Conservation (phyloP, 2,888 invertebrate species). For the Amphipyra tragopoginis region DNA sequence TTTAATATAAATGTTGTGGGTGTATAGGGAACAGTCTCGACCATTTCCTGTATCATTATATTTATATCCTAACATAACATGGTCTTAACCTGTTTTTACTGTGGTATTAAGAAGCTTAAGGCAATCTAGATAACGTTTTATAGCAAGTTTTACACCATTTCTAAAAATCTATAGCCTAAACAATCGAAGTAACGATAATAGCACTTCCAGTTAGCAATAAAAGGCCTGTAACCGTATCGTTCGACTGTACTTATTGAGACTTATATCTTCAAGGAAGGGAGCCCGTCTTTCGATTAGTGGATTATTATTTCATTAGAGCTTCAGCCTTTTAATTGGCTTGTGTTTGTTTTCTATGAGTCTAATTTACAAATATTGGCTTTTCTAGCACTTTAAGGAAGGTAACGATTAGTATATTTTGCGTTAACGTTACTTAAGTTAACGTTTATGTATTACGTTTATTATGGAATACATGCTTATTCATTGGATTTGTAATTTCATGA, state of each 20-base stretch:
- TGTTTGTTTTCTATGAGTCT: slow-evolving; percentile 39
- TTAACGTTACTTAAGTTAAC: neutral
- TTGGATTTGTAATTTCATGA: neutral
- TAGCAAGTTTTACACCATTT: slow-evolving; percentile 20
- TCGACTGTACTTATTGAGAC: slow-evolving; percentile 59
- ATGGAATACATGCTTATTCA: slow-evolving; percentile 3
- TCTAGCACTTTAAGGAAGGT: slow-evolving; percentile 24
- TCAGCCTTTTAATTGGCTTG: slow-evolving; percentile 58
- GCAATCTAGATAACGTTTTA: slow-evolving; percentile 19
- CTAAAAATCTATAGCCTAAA: slow-evolving; percentile 17
- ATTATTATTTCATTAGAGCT: slow-evolving; percentile 73
- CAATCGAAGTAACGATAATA: slow-evolving; percentile 38
- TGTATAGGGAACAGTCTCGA: too few relatives aligned
- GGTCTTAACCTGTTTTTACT: too few relatives aligned
- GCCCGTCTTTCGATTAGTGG: slow-evolving; percentile 66
- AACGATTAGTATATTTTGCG: slow-evolving; percentile 12
- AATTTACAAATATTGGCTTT: slow-evolving; percentile 40
- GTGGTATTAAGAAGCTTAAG: too few relatives aligned
- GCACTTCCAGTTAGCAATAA: slow-evolving; percentile 45
- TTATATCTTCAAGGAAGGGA: slow-evolving; percentile 63
- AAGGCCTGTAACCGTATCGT: slow-evolving; percentile 45
- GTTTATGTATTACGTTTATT: slow-evolving; percentile 1
- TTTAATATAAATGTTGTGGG: too few relatives aligned
- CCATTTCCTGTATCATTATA: too few relatives aligned
- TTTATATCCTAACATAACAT: too few relatives aligned